These are phyloP conservation scores for Todus mexicanus DNA, from an alignment of 2,797 vertebrate species.

Conservation along the genomic window DNA sequence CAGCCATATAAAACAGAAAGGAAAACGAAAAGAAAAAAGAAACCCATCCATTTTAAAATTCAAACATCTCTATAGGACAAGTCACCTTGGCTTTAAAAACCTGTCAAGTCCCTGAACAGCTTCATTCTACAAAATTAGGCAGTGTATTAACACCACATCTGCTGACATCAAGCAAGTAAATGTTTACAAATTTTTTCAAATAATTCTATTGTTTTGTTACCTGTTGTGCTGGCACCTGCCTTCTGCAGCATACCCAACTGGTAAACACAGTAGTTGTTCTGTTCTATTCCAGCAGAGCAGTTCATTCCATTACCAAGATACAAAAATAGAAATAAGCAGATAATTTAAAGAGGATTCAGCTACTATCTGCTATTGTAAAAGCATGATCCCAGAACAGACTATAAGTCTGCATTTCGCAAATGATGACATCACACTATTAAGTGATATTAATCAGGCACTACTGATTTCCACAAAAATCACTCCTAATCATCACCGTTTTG, in stretches of 20 bases:
- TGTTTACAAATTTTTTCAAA: background rate
- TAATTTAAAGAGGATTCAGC: constrained; percentile 76
- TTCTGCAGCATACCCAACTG: constrained; percentile 26
- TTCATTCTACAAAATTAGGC: background rate
- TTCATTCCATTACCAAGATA: constrained; percentile 72
- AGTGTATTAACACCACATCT: background rate
- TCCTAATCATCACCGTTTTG: background rate
- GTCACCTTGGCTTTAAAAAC: background rate
- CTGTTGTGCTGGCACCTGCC: background rate
- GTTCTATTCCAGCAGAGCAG: constrained; percentile 42
- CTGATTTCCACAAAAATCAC: background rate
- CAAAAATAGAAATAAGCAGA: constrained; percentile 77
- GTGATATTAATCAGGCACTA: background rate
- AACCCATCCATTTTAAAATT: background rate
- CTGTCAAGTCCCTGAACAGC: background rate
- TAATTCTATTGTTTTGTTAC: constrained; percentile 32
- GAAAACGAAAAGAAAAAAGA: background rate
- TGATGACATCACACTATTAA: constrained; percentile 34
- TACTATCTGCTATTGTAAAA: constrained; percentile 64
- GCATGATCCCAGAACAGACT: constrained; percentile 58
- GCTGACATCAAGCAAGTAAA: background rate
- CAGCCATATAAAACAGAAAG: background rate
- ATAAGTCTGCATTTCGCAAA: constrained; percentile 45
- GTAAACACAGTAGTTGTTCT: constrained; percentile 22
- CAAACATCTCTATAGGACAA: background rate